phyloP scores from a whole-genome alignment of 2,113 vertebrate genomes.

The Tyto alba region DNA sequence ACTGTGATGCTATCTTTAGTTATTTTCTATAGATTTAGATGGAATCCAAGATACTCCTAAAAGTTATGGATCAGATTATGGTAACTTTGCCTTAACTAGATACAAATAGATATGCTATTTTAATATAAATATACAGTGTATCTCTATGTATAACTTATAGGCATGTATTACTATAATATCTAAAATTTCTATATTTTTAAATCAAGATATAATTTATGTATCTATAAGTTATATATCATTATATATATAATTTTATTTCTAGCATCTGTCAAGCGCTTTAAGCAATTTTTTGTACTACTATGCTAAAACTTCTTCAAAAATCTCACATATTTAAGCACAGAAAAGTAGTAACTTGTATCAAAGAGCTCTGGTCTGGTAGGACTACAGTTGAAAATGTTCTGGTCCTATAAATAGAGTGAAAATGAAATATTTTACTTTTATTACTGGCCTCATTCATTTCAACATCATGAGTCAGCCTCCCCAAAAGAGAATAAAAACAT shows the following conservation, averaged over 20 bases:
- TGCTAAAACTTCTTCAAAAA: background rate
- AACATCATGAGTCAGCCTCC: background rate
- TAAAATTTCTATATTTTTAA: background rate
- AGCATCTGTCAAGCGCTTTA: background rate
- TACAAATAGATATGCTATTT: background rate
- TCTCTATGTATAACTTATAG: background rate
- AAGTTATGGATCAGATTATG: background rate
- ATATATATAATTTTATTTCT: background rate
- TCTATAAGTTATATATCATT: background rate
- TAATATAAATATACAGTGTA: background rate
- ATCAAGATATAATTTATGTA: background rate
- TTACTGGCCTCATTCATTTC: background rate
- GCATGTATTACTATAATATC: background rate
- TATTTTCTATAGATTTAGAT: background rate
- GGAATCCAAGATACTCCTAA: background rate
- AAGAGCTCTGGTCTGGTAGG: background rate
- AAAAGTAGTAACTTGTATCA: background rate
- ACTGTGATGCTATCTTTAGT: background rate
- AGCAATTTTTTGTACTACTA: background rate
- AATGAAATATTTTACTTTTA: background rate
- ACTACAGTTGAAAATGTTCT: background rate
- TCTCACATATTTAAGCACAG: background rate
- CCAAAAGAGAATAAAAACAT: background rate
- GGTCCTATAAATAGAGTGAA: background rate
- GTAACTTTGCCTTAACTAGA: background rate